Conservation (phyloP, 2,888 invertebrate species). For the Andrena hattorfiana region DNA sequence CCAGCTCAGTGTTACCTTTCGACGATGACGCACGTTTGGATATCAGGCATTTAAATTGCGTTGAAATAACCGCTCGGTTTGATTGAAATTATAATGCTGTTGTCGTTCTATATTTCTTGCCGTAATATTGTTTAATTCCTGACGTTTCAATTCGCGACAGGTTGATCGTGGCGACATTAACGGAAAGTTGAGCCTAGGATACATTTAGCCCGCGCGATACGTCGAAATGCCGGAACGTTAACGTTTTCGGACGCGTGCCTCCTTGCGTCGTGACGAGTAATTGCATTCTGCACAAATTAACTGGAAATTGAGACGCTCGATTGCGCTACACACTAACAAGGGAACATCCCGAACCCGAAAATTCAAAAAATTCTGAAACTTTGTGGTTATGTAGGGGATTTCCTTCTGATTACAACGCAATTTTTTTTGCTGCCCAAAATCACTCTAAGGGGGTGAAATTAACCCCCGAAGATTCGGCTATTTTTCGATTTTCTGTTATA, state of each 20-base stretch:
- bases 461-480: too few species aligned
- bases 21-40: not conserved
- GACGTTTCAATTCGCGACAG: not conserved
- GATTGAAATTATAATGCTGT: not conserved
- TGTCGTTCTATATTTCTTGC: not conserved
- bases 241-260: slow-evolving; percentile 24
- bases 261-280: slow-evolving; percentile 18
- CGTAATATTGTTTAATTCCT: not conserved
- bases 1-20: not conserved
- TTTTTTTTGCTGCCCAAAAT: too few species aligned
- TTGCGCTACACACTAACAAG: not conserved
- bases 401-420: too few species aligned
- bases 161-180: not conserved
- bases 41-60: not conserved
- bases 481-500: too few species aligned
- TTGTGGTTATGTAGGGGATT: too few species aligned
- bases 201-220: slow-evolving; percentile 13
- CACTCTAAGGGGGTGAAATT: too few species aligned
- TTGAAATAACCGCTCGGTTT: not conserved
- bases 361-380: too few species aligned
- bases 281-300: slow-evolving; percentile 22
- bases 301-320: slow-evolving; percentile 7
- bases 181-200: not conserved
- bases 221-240: slow-evolving; percentile 32
- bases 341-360: too few species aligned